Evolutionary conservation across 1,140 invertebrate genomes (phyloP), one percentile per base, ranked within the genome.

Genomic region (Eulimnadia texana): DNA sequence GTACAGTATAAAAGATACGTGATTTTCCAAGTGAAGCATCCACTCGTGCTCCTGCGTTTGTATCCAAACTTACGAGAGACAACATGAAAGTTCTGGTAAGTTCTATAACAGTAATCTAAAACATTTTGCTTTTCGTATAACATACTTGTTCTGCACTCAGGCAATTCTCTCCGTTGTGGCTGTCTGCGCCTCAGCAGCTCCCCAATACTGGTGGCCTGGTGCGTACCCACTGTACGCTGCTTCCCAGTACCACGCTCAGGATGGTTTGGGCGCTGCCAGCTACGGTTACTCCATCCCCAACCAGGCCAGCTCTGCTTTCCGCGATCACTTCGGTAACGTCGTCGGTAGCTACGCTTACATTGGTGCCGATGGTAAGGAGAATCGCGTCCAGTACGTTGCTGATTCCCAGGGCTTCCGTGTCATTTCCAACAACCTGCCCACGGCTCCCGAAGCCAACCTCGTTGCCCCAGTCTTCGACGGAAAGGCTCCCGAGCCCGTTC

Each of bases 201-300:
- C 60, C n/a, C 52, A 54, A 13, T 28, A 52, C 57, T 58, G 9
- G 59, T 52, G 3, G 11, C 29, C 29, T 11, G 25, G 2, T 54
- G 49, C 27, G 60, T 24, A 16, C 20, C 29, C 50, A 25, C 23
- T 28, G 25, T 51, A 25, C 19, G 50, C 53, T 16, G 53, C 66
- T 42, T 68, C 70, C 27, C 74, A 79, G 58, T 74, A 74, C 65
- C 78, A 83, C 67, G 76, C 78, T 33, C 81, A 84, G 70, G 80
- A 84, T 67, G 79, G 77, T 1, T 70, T 79, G 28, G 82, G 82
- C 1, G 79, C 79, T 65, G 77, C 75, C 64, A 67, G 74, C 67
- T 79, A 78, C 70, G 78, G 78, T 64, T 77, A 78, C 65, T 71
- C 74, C 64, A 75, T 78, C 70, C 73, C 76, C 29, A 73, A 73